phyloP scores from a whole-genome alignment of 2,888 invertebrate genomes.

The Junonia oenone region DNA sequence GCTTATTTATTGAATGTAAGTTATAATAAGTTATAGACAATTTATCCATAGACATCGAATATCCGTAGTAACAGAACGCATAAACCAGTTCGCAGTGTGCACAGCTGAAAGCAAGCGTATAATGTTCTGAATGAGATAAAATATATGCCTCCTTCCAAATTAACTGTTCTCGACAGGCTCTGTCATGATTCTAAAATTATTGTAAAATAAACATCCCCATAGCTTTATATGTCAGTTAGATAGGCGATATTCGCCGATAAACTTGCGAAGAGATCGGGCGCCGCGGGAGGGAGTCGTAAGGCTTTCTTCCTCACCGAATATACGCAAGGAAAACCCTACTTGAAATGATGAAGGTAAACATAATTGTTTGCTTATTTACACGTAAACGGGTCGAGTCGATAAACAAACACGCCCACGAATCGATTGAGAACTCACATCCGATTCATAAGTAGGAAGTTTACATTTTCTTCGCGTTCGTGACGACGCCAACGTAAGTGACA shows the following conservation, averaged over 20 bases:
- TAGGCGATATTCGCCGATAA: slow-evolving; percentile 45
- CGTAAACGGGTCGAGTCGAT: slow-evolving; percentile 13
- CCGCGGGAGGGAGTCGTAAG: slow-evolving; percentile 38
- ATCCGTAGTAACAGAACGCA: not conserved
- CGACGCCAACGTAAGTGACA: not conserved
- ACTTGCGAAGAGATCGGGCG: slow-evolving; percentile 42
- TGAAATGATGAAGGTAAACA: slow-evolving; percentile 22
- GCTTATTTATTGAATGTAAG: not conserved
- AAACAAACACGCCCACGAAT: slow-evolving; percentile 24
- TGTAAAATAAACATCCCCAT: slow-evolving; percentile 43
- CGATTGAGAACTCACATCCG: slow-evolving; percentile 31
- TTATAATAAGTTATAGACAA: not conserved
- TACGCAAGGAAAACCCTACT: slow-evolving; percentile 11
- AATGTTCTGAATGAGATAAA: not conserved
- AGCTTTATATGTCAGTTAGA: slow-evolving; percentile 46
- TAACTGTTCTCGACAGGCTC: slow-evolving; percentile 49
- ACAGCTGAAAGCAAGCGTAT: not conserved
- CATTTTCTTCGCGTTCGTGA: not conserved
- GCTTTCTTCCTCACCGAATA: not conserved
- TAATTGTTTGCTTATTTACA: slow-evolving; percentile 21
- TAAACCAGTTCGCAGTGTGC: not conserved
- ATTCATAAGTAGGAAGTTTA: slow-evolving; percentile 30
- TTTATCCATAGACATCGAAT: not conserved
- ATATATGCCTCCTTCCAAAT: slow-evolving; percentile 46
- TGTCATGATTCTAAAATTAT: slow-evolving; percentile 51